Conservation (phyloP, 2,888 invertebrate species). For the Mesorhabditis sp. region DNA sequence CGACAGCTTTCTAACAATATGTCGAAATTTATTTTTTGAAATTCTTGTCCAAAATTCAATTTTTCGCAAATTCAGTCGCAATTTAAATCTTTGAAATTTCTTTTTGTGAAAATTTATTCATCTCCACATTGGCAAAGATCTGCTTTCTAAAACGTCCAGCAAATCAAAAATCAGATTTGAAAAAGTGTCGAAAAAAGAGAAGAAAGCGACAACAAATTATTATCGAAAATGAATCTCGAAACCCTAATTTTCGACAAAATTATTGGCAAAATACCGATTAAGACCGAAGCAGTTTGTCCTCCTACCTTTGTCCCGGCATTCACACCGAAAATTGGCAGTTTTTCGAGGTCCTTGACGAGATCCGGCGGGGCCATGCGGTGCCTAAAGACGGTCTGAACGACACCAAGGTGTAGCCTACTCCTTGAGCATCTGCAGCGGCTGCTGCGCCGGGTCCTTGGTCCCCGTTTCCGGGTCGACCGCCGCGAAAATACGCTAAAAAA, state of each 20-base stretch:
- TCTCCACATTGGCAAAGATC: not conserved
- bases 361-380: conserved; percentile 37
- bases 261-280: not conserved
- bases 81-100: too few relatives aligned
- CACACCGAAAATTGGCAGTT: conserved; percentile 38
- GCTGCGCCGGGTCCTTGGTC: conserved; percentile 28
- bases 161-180: not conserved
- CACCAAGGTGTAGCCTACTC: conserved; percentile 17
- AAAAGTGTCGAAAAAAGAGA: too few relatives aligned
- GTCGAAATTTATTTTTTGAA: too few relatives aligned
- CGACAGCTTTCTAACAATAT: too few relatives aligned
- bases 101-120: not conserved
- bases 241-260: not conserved
- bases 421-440: conserved; percentile 36
- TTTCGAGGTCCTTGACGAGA: conserved; percentile 28
- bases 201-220: too few relatives aligned
- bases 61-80: too few relatives aligned
- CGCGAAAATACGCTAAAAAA: conserved; percentile 32
- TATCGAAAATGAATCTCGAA: too few relatives aligned
- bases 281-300: not conserved
- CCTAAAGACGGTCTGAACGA: conserved; percentile 10
- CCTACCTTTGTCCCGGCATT: conserved; percentile 30
- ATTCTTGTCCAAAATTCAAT: too few relatives aligned
- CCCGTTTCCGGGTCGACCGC: conserved; percentile 34
- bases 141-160: not conserved